Conservation (phyloP, 2,797 vertebrate species). For the Thunnus albacares region DNA sequence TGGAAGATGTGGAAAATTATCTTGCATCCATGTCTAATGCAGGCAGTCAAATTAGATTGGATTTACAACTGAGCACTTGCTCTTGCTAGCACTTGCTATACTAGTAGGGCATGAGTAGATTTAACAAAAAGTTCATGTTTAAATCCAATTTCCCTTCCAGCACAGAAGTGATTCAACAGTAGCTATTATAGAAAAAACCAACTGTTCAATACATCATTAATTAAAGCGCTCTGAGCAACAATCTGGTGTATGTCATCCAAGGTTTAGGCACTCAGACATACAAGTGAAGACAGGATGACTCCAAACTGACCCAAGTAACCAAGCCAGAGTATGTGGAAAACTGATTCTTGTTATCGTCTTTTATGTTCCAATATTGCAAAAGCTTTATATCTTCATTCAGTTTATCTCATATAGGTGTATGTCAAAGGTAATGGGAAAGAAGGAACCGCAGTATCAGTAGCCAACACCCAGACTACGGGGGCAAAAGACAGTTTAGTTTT, state of each 20-base stretch:
- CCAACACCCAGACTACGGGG: not conserved
- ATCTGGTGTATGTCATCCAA: not conserved
- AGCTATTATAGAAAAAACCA: not conserved
- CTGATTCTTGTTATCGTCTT: too few relatives aligned
- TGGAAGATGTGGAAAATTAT: not conserved
- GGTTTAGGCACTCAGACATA: not conserved
- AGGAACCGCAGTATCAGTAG: not conserved
- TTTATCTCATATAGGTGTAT: not conserved
- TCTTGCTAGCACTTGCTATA: not conserved
- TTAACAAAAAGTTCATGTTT: constrained; percentile 17
- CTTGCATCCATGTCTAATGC: not conserved
- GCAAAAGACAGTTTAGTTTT: constrained; percentile 49
- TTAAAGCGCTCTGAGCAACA: constrained; percentile 1
- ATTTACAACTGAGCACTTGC: not conserved
- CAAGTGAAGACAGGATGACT: not conserved
- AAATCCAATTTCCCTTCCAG: constrained; percentile 24
- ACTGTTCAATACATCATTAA: not conserved
- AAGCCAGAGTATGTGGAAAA: too few relatives aligned
- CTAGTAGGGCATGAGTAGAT: not conserved
- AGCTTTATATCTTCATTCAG: not conserved
- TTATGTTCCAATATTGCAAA: not conserved
- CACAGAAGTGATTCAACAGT: constrained; percentile 36
- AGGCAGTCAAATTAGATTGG: constrained; percentile 1
- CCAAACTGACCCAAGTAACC: not conserved
- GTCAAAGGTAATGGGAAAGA: constrained; percentile 22